Evolutionary conservation across 2,797 vertebrate genomes (phyloP).

Genomic region (Tolypeutes matacus): DNA sequence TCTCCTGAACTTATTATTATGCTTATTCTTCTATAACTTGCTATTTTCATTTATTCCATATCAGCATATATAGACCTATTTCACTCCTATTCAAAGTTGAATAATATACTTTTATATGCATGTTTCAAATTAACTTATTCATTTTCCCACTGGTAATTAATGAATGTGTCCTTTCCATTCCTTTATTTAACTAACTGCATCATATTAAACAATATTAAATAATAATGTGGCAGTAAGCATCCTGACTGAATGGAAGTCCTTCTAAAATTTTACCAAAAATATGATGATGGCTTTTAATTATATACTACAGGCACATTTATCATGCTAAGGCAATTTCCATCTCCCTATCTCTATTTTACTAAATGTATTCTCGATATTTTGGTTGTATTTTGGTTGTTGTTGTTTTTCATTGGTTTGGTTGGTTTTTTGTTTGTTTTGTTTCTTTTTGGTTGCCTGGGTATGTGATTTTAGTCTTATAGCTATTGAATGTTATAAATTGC

Average conservation of each 20-base stretch:
- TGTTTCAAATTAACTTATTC: neutral
- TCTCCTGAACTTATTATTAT: neutral
- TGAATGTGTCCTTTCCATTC: neutral
- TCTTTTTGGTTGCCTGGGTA: no score
- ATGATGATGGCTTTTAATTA: neutral
- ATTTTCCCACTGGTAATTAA: neutral
- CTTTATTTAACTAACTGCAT: neutral
- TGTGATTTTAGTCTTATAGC: no score
- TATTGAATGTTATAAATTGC: no score
- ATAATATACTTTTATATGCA: neutral
- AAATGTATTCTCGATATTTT: no score
- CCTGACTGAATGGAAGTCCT: constrained; percentile 13
- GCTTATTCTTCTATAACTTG: neutral
- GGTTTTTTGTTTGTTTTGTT: neutral
- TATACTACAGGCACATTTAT: neutral
- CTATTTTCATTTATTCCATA: neutral
- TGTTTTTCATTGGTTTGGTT: no score
- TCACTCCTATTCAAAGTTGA: neutral
- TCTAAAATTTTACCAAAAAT: constrained; percentile 30
- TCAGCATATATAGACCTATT: neutral
- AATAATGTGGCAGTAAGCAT: neutral
- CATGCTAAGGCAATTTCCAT: neutral
- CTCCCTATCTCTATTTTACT: neutral
- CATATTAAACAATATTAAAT: constrained; percentile 4
- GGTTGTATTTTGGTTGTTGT: no score